Base-by-base conservation (phyloP, 2,797 vertebrate genomes). In the Bryconaethiops microstoma region DNA sequence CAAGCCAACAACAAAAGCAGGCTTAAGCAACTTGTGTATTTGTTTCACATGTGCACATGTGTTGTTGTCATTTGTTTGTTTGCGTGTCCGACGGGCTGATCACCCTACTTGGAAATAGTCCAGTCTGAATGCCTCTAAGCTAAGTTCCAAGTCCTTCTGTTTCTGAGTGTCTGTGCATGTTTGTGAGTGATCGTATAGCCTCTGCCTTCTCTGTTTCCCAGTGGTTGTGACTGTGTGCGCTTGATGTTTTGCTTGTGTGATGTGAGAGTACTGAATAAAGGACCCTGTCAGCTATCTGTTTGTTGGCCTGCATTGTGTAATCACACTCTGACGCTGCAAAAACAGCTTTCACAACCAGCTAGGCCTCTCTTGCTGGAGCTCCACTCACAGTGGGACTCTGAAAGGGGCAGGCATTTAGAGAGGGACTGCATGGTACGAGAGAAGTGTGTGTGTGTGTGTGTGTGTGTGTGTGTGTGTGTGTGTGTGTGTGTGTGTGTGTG, bases 281-380 rank as follows among this genome's bases (percentile, higher is more conserved):
- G 74, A 57, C 73, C 74, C 81, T 81, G 84, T 77, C 77, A 62
- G 85, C 85, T 86, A 79, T 85, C 81, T 82, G 87, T 92, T 91
- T 92, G 88, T 91, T 92, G 88, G 92, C 88, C 87, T 86, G 87
- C 82, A 67, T 93, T 93, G 91, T 93, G 92, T 92, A 92, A 93
- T 92, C 90, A 89, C 86, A 67, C 68, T 87, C 88, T 87, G 87
- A 92, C 89, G 85, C 91, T 89, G 91, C 90, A 92, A 91, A 92
- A 94, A 92, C 92, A 94, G 89, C 90, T 94, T 94, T 94, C 92
- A 92, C 92, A 93, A 93, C 93, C 92, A 91, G 90, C 91, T 92
- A 92, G 90, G 88, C 85, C 87, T 90, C 86, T 90, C 90, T 91
- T 87, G 88, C 85, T 25, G 87, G 90, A 90, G 90, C 87, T 90